These are phyloP conservation scores for Falco biarmicus DNA, from an alignment of 2,797 vertebrate species.

Conservation along the genomic window DNA sequence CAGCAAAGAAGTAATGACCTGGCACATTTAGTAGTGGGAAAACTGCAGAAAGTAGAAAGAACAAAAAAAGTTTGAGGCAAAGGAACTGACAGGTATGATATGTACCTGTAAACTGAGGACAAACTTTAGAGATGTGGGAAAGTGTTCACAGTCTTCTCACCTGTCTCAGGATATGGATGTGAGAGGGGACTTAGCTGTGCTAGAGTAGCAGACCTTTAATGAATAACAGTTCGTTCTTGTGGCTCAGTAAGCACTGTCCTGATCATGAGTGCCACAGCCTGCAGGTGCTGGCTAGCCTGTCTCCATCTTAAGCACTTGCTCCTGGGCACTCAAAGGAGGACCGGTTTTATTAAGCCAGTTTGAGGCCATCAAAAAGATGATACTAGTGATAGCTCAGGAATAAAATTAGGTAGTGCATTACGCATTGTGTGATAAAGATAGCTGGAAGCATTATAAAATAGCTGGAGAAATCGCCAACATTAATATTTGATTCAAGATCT, in stretches of 20 bases:
- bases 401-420: constrained; percentile 75
- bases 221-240: not conserved
- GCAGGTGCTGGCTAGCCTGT: not conserved
- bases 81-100: not conserved
- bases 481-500: constrained; percentile 82
- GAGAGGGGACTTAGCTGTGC: not conserved
- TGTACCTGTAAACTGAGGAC: not conserved
- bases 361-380: constrained; percentile 67
- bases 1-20: not conserved
- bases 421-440: constrained; percentile 69
- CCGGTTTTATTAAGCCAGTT: constrained; percentile 29
- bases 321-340: not conserved
- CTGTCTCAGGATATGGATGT: not conserved
- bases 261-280: not conserved
- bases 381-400: constrained; percentile 63
- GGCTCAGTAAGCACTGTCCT: not conserved
- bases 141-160: not conserved
- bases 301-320: not conserved
- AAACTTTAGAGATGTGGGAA: not conserved
- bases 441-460: constrained; percentile 77
- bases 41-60: not conserved
- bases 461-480: constrained; percentile 72
- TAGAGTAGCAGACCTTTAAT: not conserved
- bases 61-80: not conserved
- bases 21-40: not conserved